Evolutionary conservation across 2,888 invertebrate genomes (phyloP).

Genomic region (Chouioia cunea): DNA sequence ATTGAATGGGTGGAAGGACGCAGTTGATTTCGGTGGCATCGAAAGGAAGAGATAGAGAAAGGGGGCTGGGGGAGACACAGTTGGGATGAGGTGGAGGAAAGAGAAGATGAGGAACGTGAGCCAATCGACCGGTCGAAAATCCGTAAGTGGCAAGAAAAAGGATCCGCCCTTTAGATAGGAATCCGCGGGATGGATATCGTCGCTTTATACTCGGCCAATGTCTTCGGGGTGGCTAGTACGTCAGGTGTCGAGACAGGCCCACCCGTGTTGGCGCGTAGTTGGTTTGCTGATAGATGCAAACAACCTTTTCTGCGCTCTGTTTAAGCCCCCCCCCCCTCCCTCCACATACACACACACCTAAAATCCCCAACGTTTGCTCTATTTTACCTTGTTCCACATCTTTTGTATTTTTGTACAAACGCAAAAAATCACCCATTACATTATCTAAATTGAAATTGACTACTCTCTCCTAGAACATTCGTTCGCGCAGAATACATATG

Average conservation of each 20-base stretch:
- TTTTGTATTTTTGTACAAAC: conserved; percentile 40
- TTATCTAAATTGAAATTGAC: too few species aligned
- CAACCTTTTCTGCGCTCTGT: conserved; percentile 65
- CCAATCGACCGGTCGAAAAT: conserved; percentile 14
- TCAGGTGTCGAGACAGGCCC: conserved; percentile 65
- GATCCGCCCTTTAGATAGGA: conserved; percentile 41
- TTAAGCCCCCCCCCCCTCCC: conserved; percentile 62
- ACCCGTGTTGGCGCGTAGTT: conserved; percentile 66
- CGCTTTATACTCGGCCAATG: conserved; percentile 56
- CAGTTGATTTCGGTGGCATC: too few species aligned
- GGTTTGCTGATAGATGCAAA: conserved; percentile 67
- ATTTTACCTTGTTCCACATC: conserved; percentile 20
- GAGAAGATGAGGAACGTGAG: too few species aligned
- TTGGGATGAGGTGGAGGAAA: too few species aligned
- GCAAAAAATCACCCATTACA: conserved; percentile 62
- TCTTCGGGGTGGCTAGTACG: conserved; percentile 66
- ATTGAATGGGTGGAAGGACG: too few species aligned
- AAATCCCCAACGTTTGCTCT: conserved; percentile 60
- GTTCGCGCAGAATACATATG: too few species aligned
- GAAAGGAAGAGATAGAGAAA: too few species aligned
- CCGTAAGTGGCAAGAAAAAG: conserved; percentile 8
- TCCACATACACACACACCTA: too few species aligned
- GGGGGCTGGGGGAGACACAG: too few species aligned
- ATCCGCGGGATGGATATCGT: conserved; percentile 56
- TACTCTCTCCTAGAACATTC: too few species aligned